Base-by-base conservation (phyloP, 2,113 vertebrate genomes). In the Bothrops jararaca region DNA sequence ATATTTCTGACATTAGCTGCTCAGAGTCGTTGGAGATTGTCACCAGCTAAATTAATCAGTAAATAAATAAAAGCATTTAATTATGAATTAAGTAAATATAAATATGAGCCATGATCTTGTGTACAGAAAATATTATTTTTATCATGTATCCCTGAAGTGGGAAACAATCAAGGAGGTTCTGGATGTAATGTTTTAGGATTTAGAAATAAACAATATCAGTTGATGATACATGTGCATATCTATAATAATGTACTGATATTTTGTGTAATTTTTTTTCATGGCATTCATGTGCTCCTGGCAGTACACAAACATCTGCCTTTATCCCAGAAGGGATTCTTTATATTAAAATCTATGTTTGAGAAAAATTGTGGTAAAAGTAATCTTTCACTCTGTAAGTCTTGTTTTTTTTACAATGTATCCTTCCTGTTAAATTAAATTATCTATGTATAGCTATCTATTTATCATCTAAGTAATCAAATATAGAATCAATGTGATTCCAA, bases 341-440 rank as follows among this genome's bases (percentile, higher is more conserved):
- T 6, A 95, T n/a, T 9, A 85, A 95, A 95, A 9, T 0, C 1
- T 5, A 50, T 92, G 94, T 92, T n/a, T 80, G 89, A 2, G 24
- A 58, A 95, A 88, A 96, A 94, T 96, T 94, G 50, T 42, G 85
- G 45, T 92, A 56, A 69, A 90, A 48, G 42, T 85, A 57, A 57
- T 29, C 26, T 42, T 64, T 24, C 60, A 52, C 29, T 18, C 52
- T 58, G 1, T 48, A 57, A 56, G 18, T 58, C n/a, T 24, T 26
- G n/a, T 39, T 89, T 11, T 53, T 53, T 12, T 56, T 58, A 34
- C 45, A 34, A 85, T 56, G 85, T 6, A 50, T 34, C 20, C 12
- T 20, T 92, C 34, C 45, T 20, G 85, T 23, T 85, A 42, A 89
- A 85, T 26, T 22, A 15, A 90, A 86, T 80, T 89, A 80, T 22